Percentiles rank a stretch among this genome's conserved stretches.
Conservation (phyloP, 2,888 invertebrate genomes). For the Amiota minor region DNA sequence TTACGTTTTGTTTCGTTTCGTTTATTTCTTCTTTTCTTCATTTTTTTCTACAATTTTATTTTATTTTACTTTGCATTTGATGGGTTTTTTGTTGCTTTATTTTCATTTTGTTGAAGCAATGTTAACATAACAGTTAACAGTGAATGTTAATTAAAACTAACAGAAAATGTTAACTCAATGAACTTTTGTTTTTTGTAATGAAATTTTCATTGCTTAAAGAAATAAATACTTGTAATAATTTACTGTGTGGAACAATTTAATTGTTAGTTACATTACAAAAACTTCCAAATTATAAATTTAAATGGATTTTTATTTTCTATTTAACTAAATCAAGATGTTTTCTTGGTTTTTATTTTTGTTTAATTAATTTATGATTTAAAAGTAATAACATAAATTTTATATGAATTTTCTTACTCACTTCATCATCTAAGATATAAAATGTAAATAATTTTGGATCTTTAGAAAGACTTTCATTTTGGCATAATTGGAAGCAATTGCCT, state of each 20-base stretch:
- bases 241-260: conserved; percentile 48
- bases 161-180: neutral
- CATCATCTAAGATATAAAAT: neutral
- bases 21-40: conserved; percentile 15
- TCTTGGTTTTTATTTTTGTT: neutral
- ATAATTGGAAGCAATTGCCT: too few relatives aligned
- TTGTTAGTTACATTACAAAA: conserved; percentile 24
- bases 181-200: too few relatives aligned
- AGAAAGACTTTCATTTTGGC: conserved; percentile 10
- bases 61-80: neutral
- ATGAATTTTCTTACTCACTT: too few relatives aligned
- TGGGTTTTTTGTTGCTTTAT: conserved; percentile 18
- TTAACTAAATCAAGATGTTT: neutral
- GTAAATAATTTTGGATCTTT: neutral
- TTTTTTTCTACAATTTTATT: conserved; percentile 39
- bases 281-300: neutral
- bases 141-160: conserved; percentile 23
- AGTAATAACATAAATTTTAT: neutral
- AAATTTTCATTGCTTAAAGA: too few relatives aligned
- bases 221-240: conserved; percentile 34
- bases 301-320: neutral
- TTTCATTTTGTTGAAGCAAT: conserved; percentile 34
- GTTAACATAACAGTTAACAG: conserved; percentile 41
- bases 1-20: neutral
- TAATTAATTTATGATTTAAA: conserved; percentile 13